Conservation (phyloP, 2,888 invertebrate genomes). For the Lepidocyrtinus sp. region DNA sequence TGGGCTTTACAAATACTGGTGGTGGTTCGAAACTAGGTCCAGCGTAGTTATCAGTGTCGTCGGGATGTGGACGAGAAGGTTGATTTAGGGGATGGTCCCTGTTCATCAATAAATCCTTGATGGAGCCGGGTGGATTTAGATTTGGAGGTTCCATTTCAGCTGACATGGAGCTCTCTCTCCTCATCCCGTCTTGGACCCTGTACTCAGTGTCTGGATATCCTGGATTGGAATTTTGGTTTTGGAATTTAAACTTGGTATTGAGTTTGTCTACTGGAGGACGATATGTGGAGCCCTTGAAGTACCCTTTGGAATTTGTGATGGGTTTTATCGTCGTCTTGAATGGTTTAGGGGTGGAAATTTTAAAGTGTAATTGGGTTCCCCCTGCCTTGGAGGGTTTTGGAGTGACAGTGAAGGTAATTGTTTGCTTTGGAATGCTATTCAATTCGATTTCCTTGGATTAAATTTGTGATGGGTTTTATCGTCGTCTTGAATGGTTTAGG, state of each 20-base stretch:
- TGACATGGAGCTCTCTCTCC: constrained; percentile 35
- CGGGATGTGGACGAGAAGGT: constrained; percentile 27
- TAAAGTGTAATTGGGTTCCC: constrained; percentile 55
- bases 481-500: constrained; percentile 58
- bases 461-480: constrained; percentile 39
- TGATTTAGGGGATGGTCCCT: constrained; percentile 36
- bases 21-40: constrained; percentile 46
- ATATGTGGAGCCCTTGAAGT: constrained; percentile 57
- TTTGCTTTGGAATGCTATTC: constrained; percentile 53
- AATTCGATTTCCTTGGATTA: constrained; percentile 38
- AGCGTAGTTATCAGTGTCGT: constrained; percentile 48
- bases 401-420: constrained; percentile 62
- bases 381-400: constrained; percentile 55
- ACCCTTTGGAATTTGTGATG: constrained; percentile 42
- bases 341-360: constrained; percentile 61
- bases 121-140: constrained; percentile 18
- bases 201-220: constrained; percentile 66
- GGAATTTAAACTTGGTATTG: constrained; percentile 37
- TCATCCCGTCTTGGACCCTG: constrained; percentile 50
- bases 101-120: constrained; percentile 49
- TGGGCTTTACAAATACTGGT: constrained; percentile 35
- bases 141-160: constrained; percentile 49
- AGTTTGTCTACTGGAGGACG: constrained; percentile 48
- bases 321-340: constrained; percentile 48
- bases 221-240: constrained; percentile 32